Percentiles rank a stretch among this genome's conserved stretches.
These are phyloP conservation scores for Dryomyza anilis DNA, from an alignment of 2,888 invertebrate genomes.

Conservation along the genomic window DNA sequence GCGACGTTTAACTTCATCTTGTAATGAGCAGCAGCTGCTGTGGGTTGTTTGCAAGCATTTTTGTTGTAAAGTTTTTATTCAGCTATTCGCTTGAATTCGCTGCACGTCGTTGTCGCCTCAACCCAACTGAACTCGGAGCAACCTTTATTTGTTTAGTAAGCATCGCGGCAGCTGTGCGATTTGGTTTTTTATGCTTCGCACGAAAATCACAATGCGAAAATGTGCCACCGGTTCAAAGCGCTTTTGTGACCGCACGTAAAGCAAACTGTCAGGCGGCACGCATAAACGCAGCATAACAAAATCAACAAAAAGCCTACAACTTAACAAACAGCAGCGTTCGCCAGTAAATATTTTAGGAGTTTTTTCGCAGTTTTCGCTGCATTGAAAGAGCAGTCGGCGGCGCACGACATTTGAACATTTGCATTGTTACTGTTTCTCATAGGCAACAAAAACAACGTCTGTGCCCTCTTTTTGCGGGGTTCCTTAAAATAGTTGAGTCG, in stretches of 20 bases:
- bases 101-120: not conserved
- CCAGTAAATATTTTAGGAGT: no score
- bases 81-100: not conserved
- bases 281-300: constrained; percentile 43
- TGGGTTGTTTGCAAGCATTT: not conserved
- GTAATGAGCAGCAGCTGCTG: constrained; percentile 1
- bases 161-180: not conserved
- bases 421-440: not conserved
- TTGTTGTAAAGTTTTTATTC: not conserved
- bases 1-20: not conserved
- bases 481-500: constrained; percentile 23
- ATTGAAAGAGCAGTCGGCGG: no score
- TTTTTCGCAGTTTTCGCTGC: no score
- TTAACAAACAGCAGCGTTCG: no score
- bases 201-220: not conserved
- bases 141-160: not conserved
- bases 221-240: no score
- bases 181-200: not conserved
- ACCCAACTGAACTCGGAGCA: not conserved
- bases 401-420: no score
- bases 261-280: constrained; percentile 51
- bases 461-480: not conserved
- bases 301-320: not conserved
- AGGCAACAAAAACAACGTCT: not conserved
- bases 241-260: constrained; percentile 25